Percentiles rank a stretch among this genome's conserved stretches.
Conservation (phyloP, 2,888 invertebrate species). For the Ophion ellenae region DNA sequence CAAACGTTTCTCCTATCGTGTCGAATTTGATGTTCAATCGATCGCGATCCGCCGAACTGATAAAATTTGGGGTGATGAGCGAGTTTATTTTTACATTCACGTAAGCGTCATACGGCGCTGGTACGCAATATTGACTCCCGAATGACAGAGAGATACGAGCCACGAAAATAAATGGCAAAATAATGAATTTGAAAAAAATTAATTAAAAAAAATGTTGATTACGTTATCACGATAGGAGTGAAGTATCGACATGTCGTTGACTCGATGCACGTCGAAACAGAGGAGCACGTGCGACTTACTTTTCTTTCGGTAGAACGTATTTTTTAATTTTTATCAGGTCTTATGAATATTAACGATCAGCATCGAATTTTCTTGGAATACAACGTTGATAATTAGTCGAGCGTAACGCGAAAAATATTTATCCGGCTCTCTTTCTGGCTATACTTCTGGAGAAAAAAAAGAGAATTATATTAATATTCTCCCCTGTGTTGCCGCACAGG, state of each 20-base stretch:
- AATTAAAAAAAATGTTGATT: conserved; percentile 1
- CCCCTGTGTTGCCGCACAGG: neutral
- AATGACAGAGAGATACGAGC: neutral
- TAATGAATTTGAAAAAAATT: neutral
- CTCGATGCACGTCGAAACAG: neutral
- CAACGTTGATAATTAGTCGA: neutral
- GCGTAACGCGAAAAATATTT: neutral
- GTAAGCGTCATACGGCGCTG: conserved; percentile 8
- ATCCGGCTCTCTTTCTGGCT: neutral
- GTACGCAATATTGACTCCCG: conserved; percentile 37
- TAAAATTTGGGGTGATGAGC: neutral
- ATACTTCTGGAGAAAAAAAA: neutral
- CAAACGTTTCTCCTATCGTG: neutral
- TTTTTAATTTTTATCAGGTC: conserved; percentile 8
- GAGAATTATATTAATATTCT: conserved; percentile 3
- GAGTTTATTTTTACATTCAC: conserved; percentile 34
- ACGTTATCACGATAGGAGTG: conserved; percentile 30
- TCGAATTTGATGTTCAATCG: neutral
- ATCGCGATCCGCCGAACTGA: conserved; percentile 1
- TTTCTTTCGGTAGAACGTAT: conserved; percentile 7
- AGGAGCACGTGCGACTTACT: conserved; percentile 16
- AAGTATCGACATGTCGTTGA: neutral
- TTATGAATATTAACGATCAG: conserved; percentile 3
- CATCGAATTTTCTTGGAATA: conserved; percentile 18
- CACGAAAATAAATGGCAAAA: neutral